phyloP scores from a whole-genome alignment of 2,888 invertebrate genomes.

The Noctua janthina region DNA sequence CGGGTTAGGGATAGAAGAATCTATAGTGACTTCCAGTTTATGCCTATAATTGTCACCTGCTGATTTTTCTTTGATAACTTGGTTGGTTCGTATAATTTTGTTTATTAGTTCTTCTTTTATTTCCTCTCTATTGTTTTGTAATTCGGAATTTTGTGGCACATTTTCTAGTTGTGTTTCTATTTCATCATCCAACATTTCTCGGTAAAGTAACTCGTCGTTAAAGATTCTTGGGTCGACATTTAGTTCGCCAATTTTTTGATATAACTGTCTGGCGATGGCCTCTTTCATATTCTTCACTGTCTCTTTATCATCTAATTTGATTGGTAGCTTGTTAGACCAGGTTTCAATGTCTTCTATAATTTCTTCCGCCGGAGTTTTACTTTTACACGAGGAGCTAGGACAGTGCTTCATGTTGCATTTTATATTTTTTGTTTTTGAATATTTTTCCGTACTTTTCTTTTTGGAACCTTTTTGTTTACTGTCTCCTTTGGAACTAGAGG shows the following conservation, averaged over 20 bases:
- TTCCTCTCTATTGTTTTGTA: conserved; percentile 67
- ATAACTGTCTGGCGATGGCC: conserved; percentile 73
- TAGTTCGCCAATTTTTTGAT: conserved; percentile 76
- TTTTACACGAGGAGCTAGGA: conserved; percentile 9
- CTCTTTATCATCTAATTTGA: conserved; percentile 66
- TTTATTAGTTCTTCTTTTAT: conserved; percentile 72
- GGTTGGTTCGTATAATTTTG: conserved; percentile 72
- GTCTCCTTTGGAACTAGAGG: not conserved
- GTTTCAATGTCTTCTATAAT: conserved; percentile 77
- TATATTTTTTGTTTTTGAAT: not conserved
- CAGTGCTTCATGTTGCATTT: not conserved
- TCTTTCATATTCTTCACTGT: conserved; percentile 68
- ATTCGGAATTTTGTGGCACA: conserved; percentile 67
- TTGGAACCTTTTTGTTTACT: not conserved
- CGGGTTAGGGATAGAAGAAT: conserved; percentile 76
- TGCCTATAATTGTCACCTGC: conserved; percentile 77
- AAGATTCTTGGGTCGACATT: conserved; percentile 73
- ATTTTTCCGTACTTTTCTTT: not conserved
- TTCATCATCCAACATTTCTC: conserved; percentile 74
- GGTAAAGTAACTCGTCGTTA: conserved; percentile 73
- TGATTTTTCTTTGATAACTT: conserved; percentile 69
- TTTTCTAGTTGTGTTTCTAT: conserved; percentile 73
- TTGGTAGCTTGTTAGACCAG: conserved; percentile 78
- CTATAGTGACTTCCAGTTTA: conserved; percentile 76
- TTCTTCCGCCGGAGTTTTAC: conserved; percentile 61